Evolutionary conservation across 2,113 vertebrate genomes (phyloP), one percentile per base, ranked within the genome.

Genomic region (Pundamilia nyererei): DNA sequence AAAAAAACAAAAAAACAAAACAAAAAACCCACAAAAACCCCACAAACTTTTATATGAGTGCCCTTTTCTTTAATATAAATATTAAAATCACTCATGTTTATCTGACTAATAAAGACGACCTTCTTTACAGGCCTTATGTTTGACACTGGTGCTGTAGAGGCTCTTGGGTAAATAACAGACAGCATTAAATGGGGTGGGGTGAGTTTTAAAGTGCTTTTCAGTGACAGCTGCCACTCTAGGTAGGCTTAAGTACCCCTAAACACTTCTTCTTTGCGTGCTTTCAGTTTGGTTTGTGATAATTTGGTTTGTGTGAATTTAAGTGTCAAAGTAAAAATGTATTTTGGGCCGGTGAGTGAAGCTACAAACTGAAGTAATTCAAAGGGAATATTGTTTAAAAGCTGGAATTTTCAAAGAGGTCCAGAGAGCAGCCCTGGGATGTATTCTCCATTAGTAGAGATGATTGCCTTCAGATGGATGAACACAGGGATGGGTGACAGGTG

Each of bases 401-500:
- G 42, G 6, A 17, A 17, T 49, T 45, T 29, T 77, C 42, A 77
- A 75, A 19, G 11, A 79, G 47, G 33, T 15, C 21, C 42, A 77
- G 0, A 47, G 42, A 49, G 6, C 26, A 49, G 81, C 35, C 7
- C 8, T 12, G 3, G 10, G 77, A 82, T 83, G 55, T 38, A 51
- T 55, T 15, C 65, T 55, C 79, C 33, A 81, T 87, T 83, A 90
- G 81, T 8, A 38, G 21, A 70, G 70, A 65, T 82, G 65, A 81
- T 80, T 17, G 49, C 21, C 62, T 56, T 60, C 31, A 81, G 81
- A 90, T 85, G 82, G 56, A 62, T 79, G 83, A 80, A 80, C 77
- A 53, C 40, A 54, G 21, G 53, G 26, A 29, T 53, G 53, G 40
- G 13, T 90, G 87, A 88, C 86, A 80, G 86, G 72, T 92, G 92